Base-by-base conservation (phyloP, 2,113 vertebrate genomes). In the Neotoma lepida region DNA sequence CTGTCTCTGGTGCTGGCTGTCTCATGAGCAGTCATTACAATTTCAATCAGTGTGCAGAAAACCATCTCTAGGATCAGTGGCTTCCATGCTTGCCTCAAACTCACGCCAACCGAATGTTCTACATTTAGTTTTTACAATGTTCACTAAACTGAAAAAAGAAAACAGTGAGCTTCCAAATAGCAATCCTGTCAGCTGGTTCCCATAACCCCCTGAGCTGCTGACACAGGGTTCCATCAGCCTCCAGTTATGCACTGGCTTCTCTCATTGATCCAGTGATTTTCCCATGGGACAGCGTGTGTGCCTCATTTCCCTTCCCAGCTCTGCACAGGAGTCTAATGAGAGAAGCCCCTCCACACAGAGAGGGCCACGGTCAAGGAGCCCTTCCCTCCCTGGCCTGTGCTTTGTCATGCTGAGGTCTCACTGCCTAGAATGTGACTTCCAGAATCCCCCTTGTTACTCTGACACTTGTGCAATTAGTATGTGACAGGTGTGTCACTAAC, bases 121-220 rank as follows among this genome's bases (percentile, higher is more conserved):
- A 49, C 63, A 7, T 71, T 90, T 49, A 76, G 86, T 87, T 94
- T 68, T 82, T 46, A 54, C 58, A 33, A 0, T 73, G 78, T 90
- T 94, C 66, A 64, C 82, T 86, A 88, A 90, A 70, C 88, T 91
- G 89, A 64, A 91, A 12, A 63, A 33, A 22, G n/a, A 66, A 66
- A 85, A 74, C 76, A 90, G 88, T 74, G 39, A 84, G 92, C 64
- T 54, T 46, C 86, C 89, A 86, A 71, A 92, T 30, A 89, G 86
- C 95, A 92, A 0, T 86, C 61, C 3, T 88, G 90, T 71, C 86
- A 54, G 77, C 91, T 5, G 49, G 22, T 81, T 88, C 41, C 84
- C 2, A 0, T 76, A 76, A 92, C 70, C 90, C 95, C 78, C 44
- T 68, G 63, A 89, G 84, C 91, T 91, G 97, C 97, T 96, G 96